These are phyloP conservation scores for Eupelmus urozonus DNA, from an alignment of 2,888 invertebrate species.

Conservation along the genomic window DNA sequence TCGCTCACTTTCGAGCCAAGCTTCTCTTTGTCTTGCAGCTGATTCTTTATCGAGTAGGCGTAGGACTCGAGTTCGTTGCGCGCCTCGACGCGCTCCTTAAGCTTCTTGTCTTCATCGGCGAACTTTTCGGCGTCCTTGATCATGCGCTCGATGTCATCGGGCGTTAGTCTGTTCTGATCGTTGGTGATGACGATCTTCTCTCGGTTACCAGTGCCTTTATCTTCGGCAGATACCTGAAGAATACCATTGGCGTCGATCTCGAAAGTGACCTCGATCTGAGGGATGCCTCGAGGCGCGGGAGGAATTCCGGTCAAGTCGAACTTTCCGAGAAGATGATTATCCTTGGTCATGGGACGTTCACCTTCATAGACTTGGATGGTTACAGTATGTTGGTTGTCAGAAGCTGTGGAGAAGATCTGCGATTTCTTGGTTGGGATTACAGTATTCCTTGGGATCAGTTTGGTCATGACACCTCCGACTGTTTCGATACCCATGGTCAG, in stretches of 20 bases:
- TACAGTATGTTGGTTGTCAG: slow-evolving; percentile 99
- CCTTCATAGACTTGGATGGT: slow-evolving; percentile 98
- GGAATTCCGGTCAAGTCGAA: slow-evolving; percentile 99
- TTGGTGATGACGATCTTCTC: slow-evolving; percentile 99
- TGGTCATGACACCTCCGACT: slow-evolving; percentile 99
- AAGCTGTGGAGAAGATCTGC: slow-evolving; percentile 99
- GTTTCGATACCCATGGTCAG: slow-evolving; percentile 99
- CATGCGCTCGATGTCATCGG: slow-evolving; percentile 99
- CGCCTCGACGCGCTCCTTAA: slow-evolving; percentile 96
- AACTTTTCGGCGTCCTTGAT: slow-evolving; percentile 99
- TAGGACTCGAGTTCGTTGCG: slow-evolving; percentile 98
- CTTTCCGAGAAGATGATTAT: slow-evolving; percentile 98
- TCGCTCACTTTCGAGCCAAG: slow-evolving; percentile 93
- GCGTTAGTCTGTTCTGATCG: slow-evolving; percentile 97
- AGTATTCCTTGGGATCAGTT: slow-evolving; percentile 97
- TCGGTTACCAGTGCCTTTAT: slow-evolving; percentile 99
- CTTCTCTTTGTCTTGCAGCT: slow-evolving; percentile 97
- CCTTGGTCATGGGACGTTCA: slow-evolving; percentile 99
- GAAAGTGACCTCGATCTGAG: slow-evolving; percentile 96
- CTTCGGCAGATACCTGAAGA: slow-evolving; percentile 97
- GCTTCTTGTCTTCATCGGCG: slow-evolving; percentile 98
- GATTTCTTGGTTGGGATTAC: slow-evolving; percentile 99
- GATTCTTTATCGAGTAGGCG: slow-evolving; percentile 98
- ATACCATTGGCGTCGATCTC: slow-evolving; percentile 97
- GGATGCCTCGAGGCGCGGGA: slow-evolving; percentile 94